Percentiles rank a stretch among this genome's conserved stretches.
These are phyloP conservation scores for Cremastinae sp. DNA, from an alignment of 2,888 invertebrate genomes.

Conservation along the genomic window DNA sequence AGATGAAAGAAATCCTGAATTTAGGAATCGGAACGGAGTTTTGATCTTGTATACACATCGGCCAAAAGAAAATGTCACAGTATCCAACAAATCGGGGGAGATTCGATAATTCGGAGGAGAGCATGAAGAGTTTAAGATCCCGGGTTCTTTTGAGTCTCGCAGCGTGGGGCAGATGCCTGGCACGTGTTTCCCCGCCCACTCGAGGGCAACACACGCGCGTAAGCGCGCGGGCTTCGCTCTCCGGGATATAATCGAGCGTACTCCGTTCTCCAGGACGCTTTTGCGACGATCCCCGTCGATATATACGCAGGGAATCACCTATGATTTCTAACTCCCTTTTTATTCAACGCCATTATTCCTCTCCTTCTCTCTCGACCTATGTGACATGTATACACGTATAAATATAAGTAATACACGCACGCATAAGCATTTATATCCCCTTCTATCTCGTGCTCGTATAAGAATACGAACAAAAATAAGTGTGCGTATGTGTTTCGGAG, in stretches of 20 bases:
- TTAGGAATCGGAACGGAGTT: background rate
- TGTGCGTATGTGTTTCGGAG: background rate
- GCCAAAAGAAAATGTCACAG: background rate
- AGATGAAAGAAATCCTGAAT: too few species aligned
- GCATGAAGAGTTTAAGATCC: constrained; percentile 10
- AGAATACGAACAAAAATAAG: constrained; percentile 1
- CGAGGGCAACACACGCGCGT: constrained; percentile 35
- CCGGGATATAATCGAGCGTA: constrained; percentile 36
- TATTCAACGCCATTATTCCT: too few species aligned
- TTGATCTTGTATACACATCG: background rate
- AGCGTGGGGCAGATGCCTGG: constrained; percentile 61
- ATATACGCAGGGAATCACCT: constrained; percentile 6
- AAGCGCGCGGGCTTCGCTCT: constrained; percentile 19
- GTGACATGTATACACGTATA: too few species aligned
- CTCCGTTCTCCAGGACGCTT: constrained; percentile 36
- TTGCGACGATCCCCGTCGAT: constrained; percentile 14
- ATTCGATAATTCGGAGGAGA: constrained; percentile 47
- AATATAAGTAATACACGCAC: too few species aligned
- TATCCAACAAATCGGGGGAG: constrained; percentile 27
- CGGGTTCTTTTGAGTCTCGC: constrained; percentile 20
- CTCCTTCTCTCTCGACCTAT: too few species aligned
- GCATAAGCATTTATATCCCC: background rate
- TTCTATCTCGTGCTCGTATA: background rate
- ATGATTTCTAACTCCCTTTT: constrained; percentile 40
- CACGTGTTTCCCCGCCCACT: constrained; percentile 62